Evolutionary conservation across 2,113 vertebrate species (phyloP).

Genomic region (Hyperopisus bebe): DNA sequence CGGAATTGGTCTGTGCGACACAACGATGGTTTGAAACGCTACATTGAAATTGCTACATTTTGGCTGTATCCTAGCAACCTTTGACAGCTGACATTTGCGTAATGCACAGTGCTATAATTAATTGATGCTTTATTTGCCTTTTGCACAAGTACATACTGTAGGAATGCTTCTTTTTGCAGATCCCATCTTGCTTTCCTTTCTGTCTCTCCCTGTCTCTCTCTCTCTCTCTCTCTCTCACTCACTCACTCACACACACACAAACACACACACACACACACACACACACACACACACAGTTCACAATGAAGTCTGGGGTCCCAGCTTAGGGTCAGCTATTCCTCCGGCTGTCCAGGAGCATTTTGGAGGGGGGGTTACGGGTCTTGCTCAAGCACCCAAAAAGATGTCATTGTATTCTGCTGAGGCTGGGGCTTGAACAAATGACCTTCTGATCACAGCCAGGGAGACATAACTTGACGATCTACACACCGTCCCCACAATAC

Average conservation of each 20-base stretch:
- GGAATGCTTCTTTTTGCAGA: neutral
- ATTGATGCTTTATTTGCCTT: neutral
- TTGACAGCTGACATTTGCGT: neutral
- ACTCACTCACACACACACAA: too few species aligned
- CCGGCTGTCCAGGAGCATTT: too few species aligned
- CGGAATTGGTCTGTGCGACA: neutral
- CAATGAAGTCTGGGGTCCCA: neutral
- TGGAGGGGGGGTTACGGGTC: neutral
- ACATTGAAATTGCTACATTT: neutral
- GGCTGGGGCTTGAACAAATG: neutral
- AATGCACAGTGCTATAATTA: neutral
- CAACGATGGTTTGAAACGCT: neutral
- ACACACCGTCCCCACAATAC: neutral
- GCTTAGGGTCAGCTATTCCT: neutral
- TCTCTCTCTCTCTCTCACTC: too few species aligned
- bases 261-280: neutral
- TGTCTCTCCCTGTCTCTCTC: neutral
- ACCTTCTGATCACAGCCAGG: neutral
- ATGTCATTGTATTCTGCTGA: neutral
- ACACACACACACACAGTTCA: neutral
- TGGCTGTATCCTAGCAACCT: neutral
- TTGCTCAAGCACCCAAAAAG: neutral
- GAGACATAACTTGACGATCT: neutral
- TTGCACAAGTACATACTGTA: neutral
- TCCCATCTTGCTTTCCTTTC: neutral